Conservation (phyloP, 2,888 invertebrate genomes). For the Xylocampa areola region DNA sequence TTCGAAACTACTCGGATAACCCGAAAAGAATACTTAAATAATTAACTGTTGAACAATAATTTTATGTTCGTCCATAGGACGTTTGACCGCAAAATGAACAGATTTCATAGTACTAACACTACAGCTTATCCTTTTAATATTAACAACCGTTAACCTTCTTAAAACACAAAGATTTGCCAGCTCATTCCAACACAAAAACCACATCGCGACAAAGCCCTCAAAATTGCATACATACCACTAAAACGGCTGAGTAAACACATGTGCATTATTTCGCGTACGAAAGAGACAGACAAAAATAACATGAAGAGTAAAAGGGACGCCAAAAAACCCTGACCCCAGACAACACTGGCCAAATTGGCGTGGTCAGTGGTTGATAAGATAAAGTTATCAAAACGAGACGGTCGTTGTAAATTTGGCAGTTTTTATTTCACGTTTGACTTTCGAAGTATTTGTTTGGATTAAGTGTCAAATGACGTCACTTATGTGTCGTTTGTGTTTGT, state of each 20-base stretch:
- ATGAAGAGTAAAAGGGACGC: slow-evolving; percentile 57
- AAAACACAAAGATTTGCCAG: too few relatives aligned
- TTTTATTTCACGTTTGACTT: slow-evolving; percentile 34
- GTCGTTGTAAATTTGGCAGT: slow-evolving; percentile 51
- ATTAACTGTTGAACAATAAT: too few relatives aligned
- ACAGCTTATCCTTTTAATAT: too few relatives aligned
- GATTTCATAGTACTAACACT: too few relatives aligned
- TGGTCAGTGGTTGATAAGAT: slow-evolving; percentile 81
- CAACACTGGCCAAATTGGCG: slow-evolving; percentile 71
- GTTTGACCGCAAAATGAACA: too few relatives aligned
- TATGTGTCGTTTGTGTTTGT: slow-evolving; percentile 1
- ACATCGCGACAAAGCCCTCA: slow-evolving; percentile 3
- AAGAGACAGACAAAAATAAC: slow-evolving; percentile 42
- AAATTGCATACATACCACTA: slow-evolving; percentile 4
- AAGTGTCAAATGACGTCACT: slow-evolving; percentile 31
- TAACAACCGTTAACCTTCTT: too few relatives aligned
- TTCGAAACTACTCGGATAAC: too few relatives aligned
- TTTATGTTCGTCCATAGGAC: too few relatives aligned
- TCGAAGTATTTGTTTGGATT: slow-evolving; percentile 1
- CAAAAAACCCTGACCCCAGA: slow-evolving; percentile 79
- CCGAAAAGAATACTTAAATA: too few relatives aligned
- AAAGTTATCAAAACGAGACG: slow-evolving; percentile 65
- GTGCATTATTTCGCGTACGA: slow-evolving; percentile 40
- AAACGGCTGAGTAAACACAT: slow-evolving; percentile 53
- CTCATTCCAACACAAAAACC: too few relatives aligned